These are phyloP conservation scores for Mus pahari DNA, from an alignment of 2,113 vertebrate genomes.

Conservation along the genomic window DNA sequence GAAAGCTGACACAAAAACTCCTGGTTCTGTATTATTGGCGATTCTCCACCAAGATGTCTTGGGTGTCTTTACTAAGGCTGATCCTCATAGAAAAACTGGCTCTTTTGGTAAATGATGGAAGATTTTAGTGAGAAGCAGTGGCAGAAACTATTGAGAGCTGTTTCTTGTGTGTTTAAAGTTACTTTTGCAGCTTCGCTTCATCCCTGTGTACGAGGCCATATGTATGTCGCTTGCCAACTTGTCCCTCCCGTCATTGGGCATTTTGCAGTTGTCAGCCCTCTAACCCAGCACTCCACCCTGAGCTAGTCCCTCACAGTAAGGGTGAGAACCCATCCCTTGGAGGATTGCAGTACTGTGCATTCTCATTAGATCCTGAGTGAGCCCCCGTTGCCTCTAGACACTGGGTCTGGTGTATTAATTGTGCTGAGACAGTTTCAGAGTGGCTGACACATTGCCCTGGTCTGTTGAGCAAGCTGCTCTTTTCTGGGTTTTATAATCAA, in stretches of 20 bases:
- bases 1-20: not conserved
- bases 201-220: not conserved
- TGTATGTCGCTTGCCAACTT: not conserved
- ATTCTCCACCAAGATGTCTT: constrained; percentile 34
- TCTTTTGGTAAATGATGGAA: not conserved
- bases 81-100: not conserved
- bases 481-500: constrained; percentile 89
- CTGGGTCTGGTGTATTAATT: constrained; percentile 85
- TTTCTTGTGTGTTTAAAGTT: not conserved
- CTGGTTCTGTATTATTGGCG: constrained; percentile 33
- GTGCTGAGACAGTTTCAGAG: constrained; percentile 85
- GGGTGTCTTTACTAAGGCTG: not conserved
- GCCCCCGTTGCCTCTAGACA: constrained; percentile 82
- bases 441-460: constrained; percentile 85
- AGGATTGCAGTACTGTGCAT: constrained; percentile 59
- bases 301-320: not conserved
- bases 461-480: constrained; percentile 87
- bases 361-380: constrained; percentile 84
- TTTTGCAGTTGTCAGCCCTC: not conserved
- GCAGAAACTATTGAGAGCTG: not conserved
- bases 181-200: not conserved
- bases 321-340: constrained; percentile 23
- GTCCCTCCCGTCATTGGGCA: no score
- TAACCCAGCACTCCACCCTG: not conserved
- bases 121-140: not conserved